Percentiles rank a stretch among this genome's conserved stretches.
Evolutionary conservation across 2,113 vertebrate species (phyloP).

Genomic region (Canis aureus): DNA sequence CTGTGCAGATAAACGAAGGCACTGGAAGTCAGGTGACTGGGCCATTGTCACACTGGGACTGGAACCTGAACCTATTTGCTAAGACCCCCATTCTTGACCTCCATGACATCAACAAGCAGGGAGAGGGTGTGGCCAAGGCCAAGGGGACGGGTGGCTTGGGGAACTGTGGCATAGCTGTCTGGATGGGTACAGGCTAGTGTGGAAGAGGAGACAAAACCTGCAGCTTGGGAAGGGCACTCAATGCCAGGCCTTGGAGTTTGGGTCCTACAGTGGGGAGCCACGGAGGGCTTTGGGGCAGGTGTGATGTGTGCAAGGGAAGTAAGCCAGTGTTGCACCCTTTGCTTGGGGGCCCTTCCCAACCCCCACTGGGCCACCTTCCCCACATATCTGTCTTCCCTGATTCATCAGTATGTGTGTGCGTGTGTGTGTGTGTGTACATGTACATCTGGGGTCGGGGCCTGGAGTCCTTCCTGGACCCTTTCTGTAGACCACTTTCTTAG

Average conservation of each 20-base stretch:
- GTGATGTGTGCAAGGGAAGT: no score
- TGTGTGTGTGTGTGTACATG: fast-evolving
- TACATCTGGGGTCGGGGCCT: no score
- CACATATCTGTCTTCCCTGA: background rate
- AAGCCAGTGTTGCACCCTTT: background rate
- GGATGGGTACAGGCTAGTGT: background rate
- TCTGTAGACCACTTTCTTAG: background rate
- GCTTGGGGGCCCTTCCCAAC: background rate
- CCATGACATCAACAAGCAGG: background rate
- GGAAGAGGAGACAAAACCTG: background rate
- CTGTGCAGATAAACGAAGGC: background rate
- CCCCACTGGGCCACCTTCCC: background rate
- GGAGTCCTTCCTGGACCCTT: background rate
- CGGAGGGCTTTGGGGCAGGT: background rate
- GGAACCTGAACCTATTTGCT: background rate
- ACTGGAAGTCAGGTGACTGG: background rate
- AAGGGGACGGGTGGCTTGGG: background rate
- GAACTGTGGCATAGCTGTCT: background rate
- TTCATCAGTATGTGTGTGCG: background rate
- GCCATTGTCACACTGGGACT: background rate
- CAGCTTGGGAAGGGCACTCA: background rate
- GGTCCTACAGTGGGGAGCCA: background rate
- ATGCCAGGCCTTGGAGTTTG: background rate
- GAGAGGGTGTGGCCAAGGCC: no score
- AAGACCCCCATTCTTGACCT: background rate